Conservation (phyloP, 1,140 invertebrate genomes). For the Trichonephila inaurata region DNA sequence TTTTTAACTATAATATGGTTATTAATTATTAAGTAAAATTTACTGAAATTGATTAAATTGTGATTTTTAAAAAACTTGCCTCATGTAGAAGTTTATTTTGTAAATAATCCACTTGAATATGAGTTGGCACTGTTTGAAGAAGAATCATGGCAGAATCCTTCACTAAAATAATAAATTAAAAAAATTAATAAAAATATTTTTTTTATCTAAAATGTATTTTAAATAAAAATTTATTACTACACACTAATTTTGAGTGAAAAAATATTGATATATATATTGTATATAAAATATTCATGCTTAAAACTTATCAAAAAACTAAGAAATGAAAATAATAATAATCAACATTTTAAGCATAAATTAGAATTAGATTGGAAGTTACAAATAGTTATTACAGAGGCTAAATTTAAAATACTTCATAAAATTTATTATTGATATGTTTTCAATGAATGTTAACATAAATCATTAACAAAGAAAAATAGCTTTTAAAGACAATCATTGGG, state of each 20-base stretch:
- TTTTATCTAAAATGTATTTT: neutral
- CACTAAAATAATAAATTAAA: slow-evolving; percentile 79
- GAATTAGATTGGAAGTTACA: no score
- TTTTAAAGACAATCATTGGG: no score
- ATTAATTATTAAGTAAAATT: no score
- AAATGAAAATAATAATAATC: no score
- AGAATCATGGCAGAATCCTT: slow-evolving; percentile 83
- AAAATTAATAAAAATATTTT: slow-evolving; percentile 15
- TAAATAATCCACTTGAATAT: slow-evolving; percentile 82
- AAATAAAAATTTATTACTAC: neutral
- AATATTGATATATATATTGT: no score
- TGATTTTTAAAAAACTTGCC: slow-evolving; percentile 78
- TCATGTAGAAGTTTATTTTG: slow-evolving; percentile 81
- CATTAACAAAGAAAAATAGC: no score
- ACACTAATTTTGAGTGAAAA: neutral
- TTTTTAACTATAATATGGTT: no score
- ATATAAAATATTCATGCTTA: neutral
- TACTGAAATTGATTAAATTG: no score
- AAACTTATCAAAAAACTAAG: no score
- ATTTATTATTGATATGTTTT: neutral
- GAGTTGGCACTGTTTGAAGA: slow-evolving; percentile 84
- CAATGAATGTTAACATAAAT: no score
- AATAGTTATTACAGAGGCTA: no score
- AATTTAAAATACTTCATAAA: neutral
- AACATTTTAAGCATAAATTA: no score